phyloP scores from a whole-genome alignment of 2,888 invertebrate species.

The Dastarcus helophoroides region DNA sequence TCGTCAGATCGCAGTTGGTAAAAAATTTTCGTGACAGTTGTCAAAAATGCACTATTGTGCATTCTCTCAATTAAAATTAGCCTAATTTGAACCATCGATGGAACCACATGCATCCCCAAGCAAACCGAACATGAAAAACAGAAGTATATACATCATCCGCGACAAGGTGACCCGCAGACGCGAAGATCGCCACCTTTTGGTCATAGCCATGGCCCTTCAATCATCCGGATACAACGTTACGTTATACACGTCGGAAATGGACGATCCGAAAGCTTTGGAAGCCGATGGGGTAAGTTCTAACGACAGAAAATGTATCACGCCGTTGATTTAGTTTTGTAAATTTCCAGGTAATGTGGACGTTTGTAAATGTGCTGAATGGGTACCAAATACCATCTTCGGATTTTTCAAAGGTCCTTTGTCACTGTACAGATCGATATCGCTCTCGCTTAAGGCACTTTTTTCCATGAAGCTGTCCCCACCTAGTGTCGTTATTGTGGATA shows the following conservation, averaged over 20 bases:
- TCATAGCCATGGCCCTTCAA: constrained; percentile 25
- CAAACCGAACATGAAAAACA: constrained; percentile 3
- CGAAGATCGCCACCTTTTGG: constrained; percentile 28
- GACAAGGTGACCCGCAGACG: constrained; percentile 25
- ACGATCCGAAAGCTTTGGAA: constrained; percentile 20
- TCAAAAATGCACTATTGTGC: too few relatives aligned
- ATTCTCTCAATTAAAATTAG: too few relatives aligned
- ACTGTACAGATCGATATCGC: constrained; percentile 21
- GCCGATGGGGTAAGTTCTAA: constrained; percentile 26
- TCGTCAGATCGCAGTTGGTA: too few relatives aligned
- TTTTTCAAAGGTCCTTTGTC: constrained; percentile 17
- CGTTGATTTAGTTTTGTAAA: too few relatives aligned
- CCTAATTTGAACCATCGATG: too few relatives aligned
- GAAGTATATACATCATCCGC: constrained; percentile 27
- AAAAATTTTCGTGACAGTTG: too few relatives aligned
- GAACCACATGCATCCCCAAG: too few relatives aligned
- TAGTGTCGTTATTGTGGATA: constrained; percentile 26
- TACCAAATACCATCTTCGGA: constrained; percentile 26
- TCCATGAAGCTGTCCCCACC: constrained; percentile 25
- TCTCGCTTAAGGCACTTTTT: constrained; percentile 25
- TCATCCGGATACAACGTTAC: constrained; percentile 27
- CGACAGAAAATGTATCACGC: too few relatives aligned
- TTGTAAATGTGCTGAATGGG: constrained; percentile 26
- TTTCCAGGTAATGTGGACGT: constrained; percentile 22
- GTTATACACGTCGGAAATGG: constrained; percentile 24